Conservation (phyloP, 2,113 vertebrate species). For the Choloepus hoffmanni region DNA sequence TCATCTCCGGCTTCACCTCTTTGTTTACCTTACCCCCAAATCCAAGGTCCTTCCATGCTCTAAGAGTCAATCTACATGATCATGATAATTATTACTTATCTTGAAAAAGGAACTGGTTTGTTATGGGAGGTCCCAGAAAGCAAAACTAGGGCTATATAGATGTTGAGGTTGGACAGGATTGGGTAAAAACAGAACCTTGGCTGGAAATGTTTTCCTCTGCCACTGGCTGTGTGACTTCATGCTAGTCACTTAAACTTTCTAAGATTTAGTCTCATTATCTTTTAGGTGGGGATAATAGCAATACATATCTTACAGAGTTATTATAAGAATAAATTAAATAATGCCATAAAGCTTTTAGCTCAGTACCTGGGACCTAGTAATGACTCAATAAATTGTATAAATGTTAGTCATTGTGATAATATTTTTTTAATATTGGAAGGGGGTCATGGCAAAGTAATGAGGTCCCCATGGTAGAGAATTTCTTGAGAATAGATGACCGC, state of each 20-base stretch:
- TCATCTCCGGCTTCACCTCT: not conserved
- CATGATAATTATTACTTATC: not conserved
- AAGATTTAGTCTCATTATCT: slow-evolving; percentile 53
- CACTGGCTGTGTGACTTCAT: not conserved
- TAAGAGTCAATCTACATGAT: not conserved
- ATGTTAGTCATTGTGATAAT: slow-evolving; percentile 68
- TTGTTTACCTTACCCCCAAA: not conserved
- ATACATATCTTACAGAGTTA: slow-evolving; percentile 60
- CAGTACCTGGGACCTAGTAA: slow-evolving; percentile 61
- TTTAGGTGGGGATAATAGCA: slow-evolving; percentile 47
- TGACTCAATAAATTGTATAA: slow-evolving; percentile 67
- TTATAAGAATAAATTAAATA: slow-evolving; percentile 76
- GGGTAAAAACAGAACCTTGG: not conserved
- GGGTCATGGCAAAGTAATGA: slow-evolving; percentile 70
- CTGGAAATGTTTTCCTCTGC: not conserved
- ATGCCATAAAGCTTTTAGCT: slow-evolving; percentile 71
- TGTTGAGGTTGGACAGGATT: not conserved
- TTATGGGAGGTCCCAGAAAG: not conserved
- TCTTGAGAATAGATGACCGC: slow-evolving; percentile 39
- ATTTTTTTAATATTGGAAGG: slow-evolving; percentile 72
- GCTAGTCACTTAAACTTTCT: slow-evolving; percentile 5
- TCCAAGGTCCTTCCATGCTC: not conserved
- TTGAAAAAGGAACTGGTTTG: not conserved
- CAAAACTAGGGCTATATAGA: not conserved
- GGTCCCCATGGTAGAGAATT: slow-evolving; percentile 27